phyloP scores from a whole-genome alignment of 2,888 invertebrate genomes.

The Argyra leucocephala region DNA sequence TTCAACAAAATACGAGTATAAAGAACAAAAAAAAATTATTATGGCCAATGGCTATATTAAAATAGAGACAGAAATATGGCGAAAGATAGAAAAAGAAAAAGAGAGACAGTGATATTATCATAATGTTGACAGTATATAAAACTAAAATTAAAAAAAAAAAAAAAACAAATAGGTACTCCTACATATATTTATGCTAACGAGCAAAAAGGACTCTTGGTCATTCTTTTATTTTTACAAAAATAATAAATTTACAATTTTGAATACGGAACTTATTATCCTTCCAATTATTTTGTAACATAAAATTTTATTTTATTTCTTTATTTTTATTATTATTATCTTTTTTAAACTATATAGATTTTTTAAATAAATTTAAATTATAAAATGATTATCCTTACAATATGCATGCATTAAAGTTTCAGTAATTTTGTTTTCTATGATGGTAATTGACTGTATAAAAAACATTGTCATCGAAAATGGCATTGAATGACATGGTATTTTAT shows the following conservation, averaged over 20 bases:
- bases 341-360: too few relatives aligned
- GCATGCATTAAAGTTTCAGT: too few relatives aligned
- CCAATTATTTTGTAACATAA: slow-evolving; percentile 1
- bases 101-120: neutral
- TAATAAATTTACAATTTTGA: neutral
- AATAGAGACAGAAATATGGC: too few relatives aligned
- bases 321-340: neutral
- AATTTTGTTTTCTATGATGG: too few relatives aligned
- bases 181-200: neutral
- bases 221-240: neutral
- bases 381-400: too few relatives aligned
- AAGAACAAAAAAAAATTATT: neutral
- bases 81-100: neutral
- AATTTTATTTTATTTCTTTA: neutral
- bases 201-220: neutral
- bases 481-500: too few relatives aligned
- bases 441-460: too few relatives aligned
- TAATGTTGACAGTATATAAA: neutral
- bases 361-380: too few relatives aligned
- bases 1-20: neutral
- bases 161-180: neutral
- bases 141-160: neutral
- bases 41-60: neutral
- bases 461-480: too few relatives aligned
- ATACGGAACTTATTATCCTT: neutral